Evolutionary conservation across 2,888 invertebrate genomes (phyloP), one percentile per base, ranked within the genome.

Genomic region (Drosophila atripex): DNA sequence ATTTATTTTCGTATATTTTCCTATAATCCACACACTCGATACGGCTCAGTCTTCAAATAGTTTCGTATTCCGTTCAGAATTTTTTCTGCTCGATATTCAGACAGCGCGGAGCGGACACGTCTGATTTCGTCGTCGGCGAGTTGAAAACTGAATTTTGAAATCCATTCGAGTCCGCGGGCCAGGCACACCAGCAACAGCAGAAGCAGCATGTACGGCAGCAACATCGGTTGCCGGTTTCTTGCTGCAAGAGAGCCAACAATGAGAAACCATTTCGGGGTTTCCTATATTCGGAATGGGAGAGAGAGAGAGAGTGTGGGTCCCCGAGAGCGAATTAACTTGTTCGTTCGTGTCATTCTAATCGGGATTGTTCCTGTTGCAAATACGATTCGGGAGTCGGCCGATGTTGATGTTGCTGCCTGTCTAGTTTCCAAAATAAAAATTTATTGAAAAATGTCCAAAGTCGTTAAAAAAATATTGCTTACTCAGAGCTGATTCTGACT

Each of bases 141-240:
- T 84, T 78, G 73, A 72, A 84, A 88, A 88, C 82, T 83, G 84
- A 87, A 87, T 61, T 63, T 47, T 21, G 45, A 47, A 61, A 39
- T 57, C 38, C 45, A 41, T 47, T 61, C 63, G 46, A 60, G 60
- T 35, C 35, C n/a, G 14, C 46, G 21, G 11, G 23, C 16, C 60
- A 60, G 21, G 43, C 43, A 21, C 43, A 21, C 3, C 43, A 43
- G 21, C 18, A 41, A 32, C 59, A 18, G 46, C 45, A 46, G 3
- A 23, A 21, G 61, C 57, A 54, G 14, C 53, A 54, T 53, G n/a
- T 18, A 8, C 43, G 6, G 30, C 45, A 14, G 54, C 57, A 30
- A 60, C 32, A 49, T 49, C 18, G 14, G 30, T 11, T 39, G 60
- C 60, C 59, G 41, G 58, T 25, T 21, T 14, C 14, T 38, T 6